Conservation (phyloP, 2,113 vertebrate genomes). For the Accipiter cooperii region DNA sequence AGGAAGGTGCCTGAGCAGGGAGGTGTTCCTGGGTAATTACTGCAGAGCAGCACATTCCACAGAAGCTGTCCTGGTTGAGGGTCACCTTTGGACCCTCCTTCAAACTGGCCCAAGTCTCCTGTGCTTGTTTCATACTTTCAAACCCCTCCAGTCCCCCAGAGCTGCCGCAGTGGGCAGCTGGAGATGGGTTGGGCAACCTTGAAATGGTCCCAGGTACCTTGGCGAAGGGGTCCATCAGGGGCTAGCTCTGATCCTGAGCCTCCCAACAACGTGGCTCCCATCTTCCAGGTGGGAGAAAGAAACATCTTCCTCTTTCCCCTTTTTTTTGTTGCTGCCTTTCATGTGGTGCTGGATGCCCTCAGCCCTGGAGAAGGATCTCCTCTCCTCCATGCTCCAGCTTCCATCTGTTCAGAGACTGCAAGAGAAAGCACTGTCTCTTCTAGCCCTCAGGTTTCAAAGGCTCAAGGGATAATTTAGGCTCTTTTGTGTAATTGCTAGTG, state of each 20-base stretch:
- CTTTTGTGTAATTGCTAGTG: background rate
- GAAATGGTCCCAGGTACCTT: too few relatives aligned
- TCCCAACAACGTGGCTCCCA: background rate
- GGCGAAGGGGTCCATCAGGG: fast-evolving
- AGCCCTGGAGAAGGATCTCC: background rate
- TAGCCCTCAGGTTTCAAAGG: background rate
- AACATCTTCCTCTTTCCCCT: background rate
- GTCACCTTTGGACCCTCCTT: background rate
- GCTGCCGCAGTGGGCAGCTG: background rate
- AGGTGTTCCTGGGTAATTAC: background rate
- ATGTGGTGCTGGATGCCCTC: background rate
- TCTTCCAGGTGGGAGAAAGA: background rate
- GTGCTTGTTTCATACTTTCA: background rate
- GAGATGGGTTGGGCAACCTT: background rate
- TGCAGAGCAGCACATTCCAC: background rate
- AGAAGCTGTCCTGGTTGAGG: background rate
- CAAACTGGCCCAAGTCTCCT: background rate
- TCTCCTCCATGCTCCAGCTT: background rate
- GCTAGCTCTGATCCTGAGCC: background rate
- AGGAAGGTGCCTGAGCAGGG: background rate
- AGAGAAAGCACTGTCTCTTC: background rate
- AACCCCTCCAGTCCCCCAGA: background rate
- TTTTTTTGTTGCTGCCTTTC: background rate
- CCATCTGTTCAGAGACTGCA: too few relatives aligned
- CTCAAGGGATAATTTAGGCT: background rate